Evolutionary conservation across 2,113 vertebrate species (phyloP).

Genomic region (Melanocharis versteri): DNA sequence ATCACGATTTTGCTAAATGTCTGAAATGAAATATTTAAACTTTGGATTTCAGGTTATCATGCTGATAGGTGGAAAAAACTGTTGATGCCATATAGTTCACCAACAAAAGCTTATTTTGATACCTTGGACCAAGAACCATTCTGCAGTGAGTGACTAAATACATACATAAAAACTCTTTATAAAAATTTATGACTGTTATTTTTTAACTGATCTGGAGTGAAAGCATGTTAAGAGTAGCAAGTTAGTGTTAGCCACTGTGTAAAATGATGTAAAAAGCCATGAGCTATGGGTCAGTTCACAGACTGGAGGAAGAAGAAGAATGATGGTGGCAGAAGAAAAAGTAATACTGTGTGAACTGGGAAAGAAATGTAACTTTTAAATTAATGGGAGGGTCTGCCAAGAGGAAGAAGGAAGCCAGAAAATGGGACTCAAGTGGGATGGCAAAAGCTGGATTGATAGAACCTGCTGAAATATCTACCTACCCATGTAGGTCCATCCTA

Average conservation of each 20-base stretch:
- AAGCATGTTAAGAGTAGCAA: neutral
- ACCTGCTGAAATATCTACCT: neutral
- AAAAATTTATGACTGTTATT: neutral
- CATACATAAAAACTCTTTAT: neutral
- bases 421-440: neutral
- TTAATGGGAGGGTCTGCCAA: neutral
- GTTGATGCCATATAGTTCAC: slow-evolving; percentile 57
- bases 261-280: neutral
- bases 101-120: slow-evolving; percentile 82
- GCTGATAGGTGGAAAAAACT: slow-evolving; percentile 78
- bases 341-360: neutral
- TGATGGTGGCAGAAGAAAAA: neutral
- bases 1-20: neutral
- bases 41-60: slow-evolving; percentile 78
- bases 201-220: neutral
- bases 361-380: neutral
- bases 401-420: neutral
- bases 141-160: slow-evolving; percentile 77
- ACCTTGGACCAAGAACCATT: slow-evolving; percentile 79
- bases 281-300: neutral
- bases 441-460: neutral
- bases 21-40: neutral
- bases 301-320: neutral
- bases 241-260: neutral
- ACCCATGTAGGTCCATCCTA: neutral